These are phyloP conservation scores for Tursiops truncatus DNA, from an alignment of 2,113 vertebrate species.

Conservation along the genomic window DNA sequence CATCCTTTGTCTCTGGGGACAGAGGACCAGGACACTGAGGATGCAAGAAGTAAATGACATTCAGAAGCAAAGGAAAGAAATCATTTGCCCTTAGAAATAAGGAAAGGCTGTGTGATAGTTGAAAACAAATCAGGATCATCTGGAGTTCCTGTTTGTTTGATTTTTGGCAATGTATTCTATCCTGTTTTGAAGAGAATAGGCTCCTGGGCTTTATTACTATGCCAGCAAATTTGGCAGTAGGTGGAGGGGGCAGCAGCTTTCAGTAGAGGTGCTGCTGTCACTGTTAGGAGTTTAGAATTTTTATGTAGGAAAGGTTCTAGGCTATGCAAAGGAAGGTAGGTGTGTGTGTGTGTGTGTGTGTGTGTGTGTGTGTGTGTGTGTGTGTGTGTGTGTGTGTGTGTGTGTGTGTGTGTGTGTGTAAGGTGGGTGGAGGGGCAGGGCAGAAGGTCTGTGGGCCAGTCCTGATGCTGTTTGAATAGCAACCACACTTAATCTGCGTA, in stretches of 20 bases:
- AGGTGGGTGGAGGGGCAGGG: not conserved
- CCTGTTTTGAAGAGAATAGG: slow-evolving; percentile 34
- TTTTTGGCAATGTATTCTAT: not conserved
- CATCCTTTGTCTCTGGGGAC: not conserved
- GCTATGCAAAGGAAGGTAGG: not conserved
- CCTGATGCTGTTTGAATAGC: not conserved
- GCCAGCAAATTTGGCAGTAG: not conserved
- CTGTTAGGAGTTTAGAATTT: not conserved
- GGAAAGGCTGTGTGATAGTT: not conserved
- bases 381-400: not conserved
- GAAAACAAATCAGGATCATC: slow-evolving; percentile 29
- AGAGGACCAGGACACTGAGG: not conserved
- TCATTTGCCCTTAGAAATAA: not conserved
- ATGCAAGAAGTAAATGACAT: not conserved
- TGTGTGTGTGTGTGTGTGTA: not conserved
- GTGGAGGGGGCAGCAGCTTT: not conserved
- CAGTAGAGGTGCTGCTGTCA: not conserved
- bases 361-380: not conserved
- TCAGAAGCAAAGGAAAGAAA: slow-evolving; percentile 15
- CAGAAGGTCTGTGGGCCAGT: not conserved
- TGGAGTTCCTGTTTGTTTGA: slow-evolving; percentile 48
- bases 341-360: too few relatives aligned
- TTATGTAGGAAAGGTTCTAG: not conserved
- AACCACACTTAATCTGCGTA: not conserved
- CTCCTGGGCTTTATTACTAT: not conserved